Base-by-base conservation (phyloP, 30 jellyfish, hydroid and myxozoan species). In the Cassiopea xamachana region DNA sequence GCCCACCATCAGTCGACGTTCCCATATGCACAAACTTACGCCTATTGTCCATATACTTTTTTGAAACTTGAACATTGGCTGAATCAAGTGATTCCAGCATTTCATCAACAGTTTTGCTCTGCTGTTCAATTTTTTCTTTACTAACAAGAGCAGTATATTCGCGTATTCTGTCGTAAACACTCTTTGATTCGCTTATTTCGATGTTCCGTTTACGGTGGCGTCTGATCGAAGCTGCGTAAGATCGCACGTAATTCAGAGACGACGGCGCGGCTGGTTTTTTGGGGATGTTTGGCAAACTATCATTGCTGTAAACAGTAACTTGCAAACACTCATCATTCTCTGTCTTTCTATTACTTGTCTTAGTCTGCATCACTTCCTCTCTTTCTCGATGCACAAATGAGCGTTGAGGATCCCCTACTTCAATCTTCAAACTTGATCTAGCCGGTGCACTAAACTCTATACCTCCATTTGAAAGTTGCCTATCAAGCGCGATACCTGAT, bases 61-160 rank as follows among this genome's bases (percentile, higher is more conserved):
- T 51, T 16, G 97, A 84, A 67, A 80, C 89, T 16, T 84, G 91
- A 49, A 19, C 50, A 58, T 71, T 78, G 27, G 79, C 92, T 48
- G 97, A 48, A 58, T 91, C 97, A 14, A 91, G 89, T 13, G 97
- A 81, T 85, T 91, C 97, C 13, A 91, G 55, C 90, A 91, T 79
- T 79, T 91, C 97, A 68, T 91, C 94, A n/a, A 91, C 84, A 16
- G 92, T 76, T 48, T 81, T 81, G 18, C 67, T 87, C 18, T 83
- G 17, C 48, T 79, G 90, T 73, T 79, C 85, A 45, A 27, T 81
- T 77, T 89, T 89, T 51, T 89, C 92, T 74, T 81, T 79, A 69
- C 92, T 82, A 18, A 89, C 96, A 44, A 89, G 92, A 15, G 96
- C 96, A 64, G 96, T 82, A 64, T 89, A 89, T 49, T 89, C 92